A percentile compares a stretch with the other conserved stretches of the same genome.
Evolutionary conservation across 2,113 vertebrate species (phyloP).

Genomic region (Pollimyrus isidori): DNA sequence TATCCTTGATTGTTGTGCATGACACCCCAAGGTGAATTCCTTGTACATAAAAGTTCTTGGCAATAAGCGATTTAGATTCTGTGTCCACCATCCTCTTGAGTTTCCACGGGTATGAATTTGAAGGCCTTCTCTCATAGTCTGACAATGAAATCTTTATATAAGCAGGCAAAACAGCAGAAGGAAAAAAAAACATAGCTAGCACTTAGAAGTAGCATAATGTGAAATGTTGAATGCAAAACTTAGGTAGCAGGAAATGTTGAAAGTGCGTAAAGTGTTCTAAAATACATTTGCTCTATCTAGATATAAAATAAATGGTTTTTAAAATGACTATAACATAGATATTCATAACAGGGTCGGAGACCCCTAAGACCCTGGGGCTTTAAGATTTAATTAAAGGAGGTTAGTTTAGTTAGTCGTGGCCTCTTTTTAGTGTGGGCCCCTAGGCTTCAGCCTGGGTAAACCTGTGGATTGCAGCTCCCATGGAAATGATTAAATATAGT

Average conservation of each 20-base stretch:
- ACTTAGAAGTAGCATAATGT: neutral
- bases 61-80: neutral
- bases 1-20: neutral
- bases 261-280: neutral
- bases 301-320: neutral
- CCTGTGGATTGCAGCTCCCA: neutral
- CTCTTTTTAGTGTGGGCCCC: neutral
- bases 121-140: conserved; percentile 90
- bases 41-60: neutral
- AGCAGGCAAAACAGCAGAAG: neutral
- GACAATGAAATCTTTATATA: conserved; percentile 86
- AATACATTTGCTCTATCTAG: neutral
- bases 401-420: neutral
- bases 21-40: neutral
- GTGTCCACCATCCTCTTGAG: conserved; percentile 79
- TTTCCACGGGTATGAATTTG: conserved; percentile 79
- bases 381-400: neutral
- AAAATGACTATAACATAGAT: neutral
- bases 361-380: neutral
- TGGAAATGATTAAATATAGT: neutral
- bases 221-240: neutral
- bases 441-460: neutral
- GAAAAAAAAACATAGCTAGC: neutral
- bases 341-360: neutral
- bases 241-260: neutral